phyloP scores from a whole-genome alignment of 2,797 vertebrate species.

The Chiloscyllium punctatum region DNA sequence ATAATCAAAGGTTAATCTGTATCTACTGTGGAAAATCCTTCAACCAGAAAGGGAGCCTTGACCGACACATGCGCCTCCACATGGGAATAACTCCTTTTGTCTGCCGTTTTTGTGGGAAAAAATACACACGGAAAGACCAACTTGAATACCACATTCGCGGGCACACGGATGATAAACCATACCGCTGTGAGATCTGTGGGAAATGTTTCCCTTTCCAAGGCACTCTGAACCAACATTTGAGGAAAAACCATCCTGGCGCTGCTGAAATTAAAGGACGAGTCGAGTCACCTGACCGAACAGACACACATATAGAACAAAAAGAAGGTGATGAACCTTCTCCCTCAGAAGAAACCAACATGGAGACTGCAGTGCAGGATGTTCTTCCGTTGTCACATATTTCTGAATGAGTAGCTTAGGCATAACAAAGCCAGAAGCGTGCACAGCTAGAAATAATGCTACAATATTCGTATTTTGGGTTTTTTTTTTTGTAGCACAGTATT shows the following conservation, averaged over 20 bases:
- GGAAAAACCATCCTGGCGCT: constrained; percentile 90
- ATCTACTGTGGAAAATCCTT: constrained; percentile 98
- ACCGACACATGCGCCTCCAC: constrained; percentile 96
- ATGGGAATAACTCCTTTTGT: constrained; percentile 99
- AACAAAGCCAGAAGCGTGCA: background rate
- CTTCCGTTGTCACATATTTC: background rate
- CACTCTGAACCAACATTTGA: constrained; percentile 96
- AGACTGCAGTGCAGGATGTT: constrained; percentile 59
- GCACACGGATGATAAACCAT: constrained; percentile 97
- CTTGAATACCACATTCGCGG: constrained; percentile 98
- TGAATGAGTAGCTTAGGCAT: constrained; percentile 27
- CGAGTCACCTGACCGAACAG: constrained; percentile 83
- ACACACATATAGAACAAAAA: constrained; percentile 71
- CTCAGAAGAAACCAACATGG: constrained; percentile 76
- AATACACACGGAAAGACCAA: constrained; percentile 98
- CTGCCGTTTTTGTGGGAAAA: constrained; percentile 97
- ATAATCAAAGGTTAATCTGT: constrained; percentile 89
- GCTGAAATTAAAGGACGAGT: constrained; percentile 69
- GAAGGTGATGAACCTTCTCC: constrained; percentile 67
- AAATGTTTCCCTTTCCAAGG: constrained; percentile 99
- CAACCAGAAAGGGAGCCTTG: constrained; percentile 97
- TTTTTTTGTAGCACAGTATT: constrained; percentile 11
- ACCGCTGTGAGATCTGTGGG: constrained; percentile 96
- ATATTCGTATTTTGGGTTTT: constrained; percentile 8
- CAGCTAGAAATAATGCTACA: constrained; percentile 22